phyloP scores from a whole-genome alignment of 2,113 vertebrate species.

The Osmerus mordax region DNA sequence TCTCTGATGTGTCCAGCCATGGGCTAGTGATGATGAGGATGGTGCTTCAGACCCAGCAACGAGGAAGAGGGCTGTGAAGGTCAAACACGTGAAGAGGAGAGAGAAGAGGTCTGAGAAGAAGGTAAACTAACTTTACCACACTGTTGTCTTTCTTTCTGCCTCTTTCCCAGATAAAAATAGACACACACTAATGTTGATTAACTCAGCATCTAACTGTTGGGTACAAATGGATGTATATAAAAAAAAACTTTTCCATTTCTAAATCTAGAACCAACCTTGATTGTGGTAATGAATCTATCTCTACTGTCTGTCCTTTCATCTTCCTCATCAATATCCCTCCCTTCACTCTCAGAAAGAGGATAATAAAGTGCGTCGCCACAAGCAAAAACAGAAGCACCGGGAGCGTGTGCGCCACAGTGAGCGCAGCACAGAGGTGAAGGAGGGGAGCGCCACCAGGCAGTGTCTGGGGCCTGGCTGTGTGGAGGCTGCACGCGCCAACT shows the following conservation, averaged over 20 bases:
- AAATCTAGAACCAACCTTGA: too few species aligned
- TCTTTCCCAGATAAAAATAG: neutral
- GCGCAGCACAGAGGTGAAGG: conserved; percentile 70
- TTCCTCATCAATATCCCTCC: neutral
- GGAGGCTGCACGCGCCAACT: conserved; percentile 70
- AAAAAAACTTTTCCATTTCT: too few species aligned
- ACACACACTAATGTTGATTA: neutral
- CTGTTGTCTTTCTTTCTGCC: too few species aligned
- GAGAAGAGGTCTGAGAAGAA: conserved; percentile 94
- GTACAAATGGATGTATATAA: too few species aligned
- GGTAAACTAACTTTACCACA: conserved; percentile 40
- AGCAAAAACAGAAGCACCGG: conserved; percentile 88
- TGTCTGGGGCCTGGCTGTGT: conserved; percentile 88
- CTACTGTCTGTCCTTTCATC: neutral
- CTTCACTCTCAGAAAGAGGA: conserved; percentile 77
- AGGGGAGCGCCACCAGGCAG: conserved; percentile 71
- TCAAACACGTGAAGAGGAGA: conserved; percentile 89
- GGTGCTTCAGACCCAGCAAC: conserved; percentile 79
- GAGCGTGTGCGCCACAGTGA: conserved; percentile 81
- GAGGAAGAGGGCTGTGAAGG: conserved; percentile 89
- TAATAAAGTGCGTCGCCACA: conserved; percentile 79
- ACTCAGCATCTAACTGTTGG: too few species aligned
- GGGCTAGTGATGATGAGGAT: conserved; percentile 85
- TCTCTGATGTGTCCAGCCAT: conserved; percentile 64
- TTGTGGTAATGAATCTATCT: neutral